phyloP scores from a whole-genome alignment of 2,113 vertebrate genomes.

The Lepisosteus oculatus region DNA sequence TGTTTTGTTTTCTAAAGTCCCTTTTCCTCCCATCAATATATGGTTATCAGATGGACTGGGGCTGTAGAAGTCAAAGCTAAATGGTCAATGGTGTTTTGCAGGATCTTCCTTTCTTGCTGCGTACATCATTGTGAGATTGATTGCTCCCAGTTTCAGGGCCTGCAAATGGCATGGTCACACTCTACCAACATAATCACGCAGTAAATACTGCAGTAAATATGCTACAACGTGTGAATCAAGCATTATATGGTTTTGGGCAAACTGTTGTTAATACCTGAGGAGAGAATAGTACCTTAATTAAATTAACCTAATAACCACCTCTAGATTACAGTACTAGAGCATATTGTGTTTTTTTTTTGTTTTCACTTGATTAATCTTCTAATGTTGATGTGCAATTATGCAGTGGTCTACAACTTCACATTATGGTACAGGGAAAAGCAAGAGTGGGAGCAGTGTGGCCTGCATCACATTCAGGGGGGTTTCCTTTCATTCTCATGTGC shows the following conservation, averaged over 20 bases:
- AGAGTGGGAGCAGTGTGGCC: slow-evolving; percentile 1
- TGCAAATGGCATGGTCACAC: too few species aligned
- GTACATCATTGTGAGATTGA: too few species aligned
- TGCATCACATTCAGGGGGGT: neutral
- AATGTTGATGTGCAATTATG: slow-evolving; percentile 31
- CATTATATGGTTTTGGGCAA: slow-evolving; percentile 23
- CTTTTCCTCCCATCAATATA: too few species aligned
- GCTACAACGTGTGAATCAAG: neutral
- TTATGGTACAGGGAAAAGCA: slow-evolving; percentile 12
- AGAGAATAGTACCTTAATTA: slow-evolving; percentile 32
- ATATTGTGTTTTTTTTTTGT: slow-evolving; percentile 37
- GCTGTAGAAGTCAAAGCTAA: too few species aligned
- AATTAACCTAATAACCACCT: slow-evolving; percentile 44
- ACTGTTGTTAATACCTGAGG: slow-evolving; percentile 23
- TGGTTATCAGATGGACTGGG: too few species aligned
- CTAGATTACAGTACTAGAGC: slow-evolving; percentile 34
- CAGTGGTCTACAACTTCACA: slow-evolving; percentile 24
- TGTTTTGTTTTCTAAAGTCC: neutral
- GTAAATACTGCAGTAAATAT: neutral
- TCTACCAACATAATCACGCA: too few species aligned
- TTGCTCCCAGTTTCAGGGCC: too few species aligned
- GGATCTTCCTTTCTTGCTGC: too few species aligned
- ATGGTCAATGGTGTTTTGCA: too few species aligned
- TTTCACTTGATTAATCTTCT: slow-evolving; percentile 30
- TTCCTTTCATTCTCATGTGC: slow-evolving; percentile 8